A percentile compares a stretch with the other conserved stretches of the same genome.
Conservation (phyloP, 1,140 invertebrate genomes). For the Aphaenogaster rudis region DNA sequence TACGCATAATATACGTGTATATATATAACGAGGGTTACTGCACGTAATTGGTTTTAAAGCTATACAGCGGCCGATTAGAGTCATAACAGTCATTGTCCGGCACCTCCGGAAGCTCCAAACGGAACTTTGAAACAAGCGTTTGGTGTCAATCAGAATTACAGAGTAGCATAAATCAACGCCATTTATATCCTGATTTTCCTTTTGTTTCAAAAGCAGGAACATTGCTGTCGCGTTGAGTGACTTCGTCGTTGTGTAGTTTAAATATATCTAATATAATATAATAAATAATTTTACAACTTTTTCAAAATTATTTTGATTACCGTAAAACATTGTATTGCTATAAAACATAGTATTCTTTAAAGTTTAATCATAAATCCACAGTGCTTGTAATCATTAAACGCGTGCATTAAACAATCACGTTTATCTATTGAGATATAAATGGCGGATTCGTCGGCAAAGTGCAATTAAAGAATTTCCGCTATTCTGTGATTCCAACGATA, state of each 20-base stretch:
- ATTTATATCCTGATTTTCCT: conserved; percentile 9
- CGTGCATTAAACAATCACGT: neutral
- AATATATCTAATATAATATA: neutral
- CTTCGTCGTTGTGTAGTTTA: neutral
- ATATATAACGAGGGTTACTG: conserved; percentile 71
- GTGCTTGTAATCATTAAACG: neutral
- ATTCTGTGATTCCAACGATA: conserved; percentile 56
- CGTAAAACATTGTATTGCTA: neutral
- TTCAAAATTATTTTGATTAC: neutral
- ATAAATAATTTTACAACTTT: conserved; percentile 3
- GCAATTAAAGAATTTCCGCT: conserved; percentile 1
- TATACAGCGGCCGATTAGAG: conserved; percentile 74
- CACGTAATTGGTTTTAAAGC: conserved; percentile 75
- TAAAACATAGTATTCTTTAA: neutral
- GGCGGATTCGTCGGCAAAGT: conserved; percentile 5
- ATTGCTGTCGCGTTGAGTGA: neutral
- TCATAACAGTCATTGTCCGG: conserved; percentile 73
- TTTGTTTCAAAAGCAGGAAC: conserved; percentile 3
- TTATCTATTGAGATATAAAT: neutral
- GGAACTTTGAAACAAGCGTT: conserved; percentile 47
- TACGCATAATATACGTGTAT: conserved; percentile 70
- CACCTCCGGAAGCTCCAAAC: conserved; percentile 36
- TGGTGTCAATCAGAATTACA: conserved; percentile 58
- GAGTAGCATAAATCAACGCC: conserved; percentile 26
- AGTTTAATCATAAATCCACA: conserved; percentile 7